Evolutionary conservation across 2,888 invertebrate species (phyloP), one percentile per base, ranked within the genome.

Genomic region (Allacma fusca): DNA sequence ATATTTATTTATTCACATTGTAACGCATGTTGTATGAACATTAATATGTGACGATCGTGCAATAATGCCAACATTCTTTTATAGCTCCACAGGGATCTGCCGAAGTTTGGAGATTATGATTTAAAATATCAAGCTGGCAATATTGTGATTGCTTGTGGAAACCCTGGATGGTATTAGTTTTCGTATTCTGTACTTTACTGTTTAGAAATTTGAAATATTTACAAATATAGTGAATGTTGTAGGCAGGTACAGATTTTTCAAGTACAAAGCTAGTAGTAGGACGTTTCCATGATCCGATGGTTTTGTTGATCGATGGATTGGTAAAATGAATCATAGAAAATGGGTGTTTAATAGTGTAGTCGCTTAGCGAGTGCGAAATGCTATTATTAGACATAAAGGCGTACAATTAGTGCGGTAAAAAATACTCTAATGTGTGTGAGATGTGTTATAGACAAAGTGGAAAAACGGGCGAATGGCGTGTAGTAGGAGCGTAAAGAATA

Each of bases 51-150:
- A n/a, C n/a, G n/a, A n/a, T n/a, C n/a, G n/a, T n/a, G n/a, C n/a
- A n/a, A n/a, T n/a, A n/a, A n/a, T n/a, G n/a, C n/a, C n/a, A n/a
- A n/a, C n/a, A n/a, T 68, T 44, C 13, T 40, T 21, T 68, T 57
- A 12, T 24, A 76, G 76, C 71, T 76, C 7, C 44, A 71, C 19
- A 76, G 26, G 62, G 64, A 76, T n/a, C 59, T 76, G 62, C 71
- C 76, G n/a, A 76, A 76, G 40, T 76, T 71, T 50, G 76, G 76
- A 13, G 70, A 76, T 28, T 76, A 71, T n/a, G 76, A 76, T 43
- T 13, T 71, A 62, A 26, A 59, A 64, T 28, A 59, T 13, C 29
- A 70, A 59, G 40, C 5, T 13, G 71, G 71, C 21, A 57, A 21
- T 26, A 71, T 76, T 24, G 34, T 71, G 7, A 64, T 76, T 29